These are phyloP conservation scores for Thymallus thymallus DNA, from an alignment of 2,113 vertebrate species.

Conservation along the genomic window DNA sequence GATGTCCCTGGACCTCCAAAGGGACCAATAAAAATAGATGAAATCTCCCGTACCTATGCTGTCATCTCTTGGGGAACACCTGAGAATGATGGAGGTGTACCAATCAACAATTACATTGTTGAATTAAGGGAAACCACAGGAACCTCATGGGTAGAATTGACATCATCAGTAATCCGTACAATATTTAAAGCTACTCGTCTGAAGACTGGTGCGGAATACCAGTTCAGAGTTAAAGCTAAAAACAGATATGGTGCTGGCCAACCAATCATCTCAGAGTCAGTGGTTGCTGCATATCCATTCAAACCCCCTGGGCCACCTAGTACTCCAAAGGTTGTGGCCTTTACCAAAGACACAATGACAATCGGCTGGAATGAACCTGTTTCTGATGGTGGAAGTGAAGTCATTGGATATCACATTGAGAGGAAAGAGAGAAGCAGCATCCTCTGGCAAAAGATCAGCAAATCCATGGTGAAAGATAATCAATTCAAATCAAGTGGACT, in stretches of 20 bases:
- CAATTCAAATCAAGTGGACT: constrained; percentile 91
- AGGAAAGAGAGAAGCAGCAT: constrained; percentile 95
- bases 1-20: constrained; percentile 94
- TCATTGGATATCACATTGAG: constrained; percentile 95
- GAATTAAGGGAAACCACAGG: constrained; percentile 92
- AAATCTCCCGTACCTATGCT: constrained; percentile 87
- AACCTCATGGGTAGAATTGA: constrained; percentile 88
- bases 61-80: constrained; percentile 92
- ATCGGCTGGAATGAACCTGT: constrained; percentile 96
- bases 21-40: constrained; percentile 91
- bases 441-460: constrained; percentile 91
- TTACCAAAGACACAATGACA: constrained; percentile 93
- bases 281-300: constrained; percentile 93
- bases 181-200: constrained; percentile 89
- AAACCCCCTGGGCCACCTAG: constrained; percentile 94
- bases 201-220: constrained; percentile 91
- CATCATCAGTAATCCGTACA: constrained; percentile 88
- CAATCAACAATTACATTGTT: constrained; percentile 92
- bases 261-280: constrained; percentile 83
- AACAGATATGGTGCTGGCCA: constrained; percentile 93
- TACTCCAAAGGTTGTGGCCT: constrained; percentile 87
- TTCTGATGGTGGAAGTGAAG: constrained; percentile 91
- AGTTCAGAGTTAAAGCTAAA: constrained; percentile 95
- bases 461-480: constrained; percentile 85
- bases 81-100: constrained; percentile 94